Evolutionary conservation across 2,797 vertebrate genomes (phyloP), one percentile per base, ranked within the genome.

Genomic region (Clamator glandarius): DNA sequence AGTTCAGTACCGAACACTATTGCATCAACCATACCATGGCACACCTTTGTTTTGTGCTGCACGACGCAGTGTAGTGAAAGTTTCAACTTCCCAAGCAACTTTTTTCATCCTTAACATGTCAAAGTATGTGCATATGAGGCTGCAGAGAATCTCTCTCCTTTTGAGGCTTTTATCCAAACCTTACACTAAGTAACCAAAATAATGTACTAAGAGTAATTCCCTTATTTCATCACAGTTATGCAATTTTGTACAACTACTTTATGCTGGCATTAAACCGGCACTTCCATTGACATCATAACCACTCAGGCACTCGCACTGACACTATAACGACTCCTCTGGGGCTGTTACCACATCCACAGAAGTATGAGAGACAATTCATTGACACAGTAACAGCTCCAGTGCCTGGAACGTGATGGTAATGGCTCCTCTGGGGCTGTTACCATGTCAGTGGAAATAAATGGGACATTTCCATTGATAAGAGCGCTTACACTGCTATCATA

Each of bases 351-450:
- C 68, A 52, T 76, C 26, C 26, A 3, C 73, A 54, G 57, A 86
- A 97, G 87, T 19, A 51, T 61, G 78, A 84, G 86, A 97, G 93
- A 94, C 68, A 93, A 85, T 94, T 96, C 90, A 94, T 41, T 94
- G 97, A 95, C 93, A 96, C 48, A 6, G 6, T 84, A 95, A 92
- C 72, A 92, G 80, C 83, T 90, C 91, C 46, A 74, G 33, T 8
- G 82, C 86, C 92, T 92, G 68, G 42, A 70, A 26, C 25, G 29
- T 19, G 51, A 82, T 39, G 29, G 59, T 78, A 92, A 93, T 44
- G 70, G 58, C 28, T 84, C 92, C 88, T 92, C 50, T 11, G 64
- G 64, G 87, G 73, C 54, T 62, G 35, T 61, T 86, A 48, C 57
- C 24, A 16, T 51, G 55, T 78, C 80, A 68, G 12, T 15, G 5